These are phyloP conservation scores for Lysiphlebus fabarum DNA, from an alignment of 1,140 invertebrate species.

Conservation along the genomic window DNA sequence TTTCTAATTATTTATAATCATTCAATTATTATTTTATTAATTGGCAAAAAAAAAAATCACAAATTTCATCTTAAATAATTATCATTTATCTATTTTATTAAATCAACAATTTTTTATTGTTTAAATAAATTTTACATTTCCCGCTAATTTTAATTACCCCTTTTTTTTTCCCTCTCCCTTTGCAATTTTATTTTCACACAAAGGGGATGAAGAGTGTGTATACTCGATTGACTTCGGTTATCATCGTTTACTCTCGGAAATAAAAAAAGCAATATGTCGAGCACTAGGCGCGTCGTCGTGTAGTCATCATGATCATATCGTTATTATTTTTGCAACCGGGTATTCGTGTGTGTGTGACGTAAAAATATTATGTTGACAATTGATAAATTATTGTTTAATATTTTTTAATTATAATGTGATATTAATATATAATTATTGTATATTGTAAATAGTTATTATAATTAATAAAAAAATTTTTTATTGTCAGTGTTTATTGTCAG, in stretches of 20 bases:
- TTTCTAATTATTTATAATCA: no score
- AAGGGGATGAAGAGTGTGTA: not conserved
- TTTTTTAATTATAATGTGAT: not conserved
- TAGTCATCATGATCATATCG: no score
- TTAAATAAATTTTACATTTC: not conserved
- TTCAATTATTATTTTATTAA: no score
- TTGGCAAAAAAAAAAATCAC: no score
- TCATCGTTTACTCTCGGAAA: slow-evolving; percentile 28
- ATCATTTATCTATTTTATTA: no score
- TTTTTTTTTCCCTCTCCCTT: no score
- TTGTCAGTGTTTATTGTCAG: not conserved
- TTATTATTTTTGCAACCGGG: slow-evolving; percentile 33
- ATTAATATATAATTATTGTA: not conserved
- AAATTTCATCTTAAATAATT: no score
- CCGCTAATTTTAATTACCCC: slow-evolving; percentile 2
- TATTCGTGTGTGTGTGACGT: slow-evolving; percentile 23
- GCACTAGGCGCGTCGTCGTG: slow-evolving; percentile 44
- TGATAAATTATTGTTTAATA: not conserved
- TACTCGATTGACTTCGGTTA: slow-evolving; percentile 26
- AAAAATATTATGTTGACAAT: not conserved
- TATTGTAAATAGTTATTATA: no score
- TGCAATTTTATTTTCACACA: no score
- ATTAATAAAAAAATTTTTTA: not conserved
- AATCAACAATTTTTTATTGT: no score
- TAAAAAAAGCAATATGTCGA: slow-evolving; percentile 44